Percentiles rank a stretch among this genome's conserved stretches.
Evolutionary conservation across 2,888 invertebrate species (phyloP).

Genomic region (Hirtodrosophila alboralis): DNA sequence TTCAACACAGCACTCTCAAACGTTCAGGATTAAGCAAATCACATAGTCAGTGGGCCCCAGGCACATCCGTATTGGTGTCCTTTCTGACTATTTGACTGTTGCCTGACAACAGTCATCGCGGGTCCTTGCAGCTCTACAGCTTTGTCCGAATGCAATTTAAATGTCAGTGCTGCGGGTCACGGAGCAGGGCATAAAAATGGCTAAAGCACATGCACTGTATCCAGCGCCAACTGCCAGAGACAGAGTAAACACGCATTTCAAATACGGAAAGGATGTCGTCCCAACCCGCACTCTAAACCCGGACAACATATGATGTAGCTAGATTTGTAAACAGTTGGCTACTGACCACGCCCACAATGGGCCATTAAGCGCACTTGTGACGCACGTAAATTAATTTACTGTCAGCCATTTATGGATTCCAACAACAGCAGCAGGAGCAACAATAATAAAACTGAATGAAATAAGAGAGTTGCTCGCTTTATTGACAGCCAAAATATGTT

Average conservation of each 20-base stretch:
- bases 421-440: constrained; percentile 19
- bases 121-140: constrained; percentile 33
- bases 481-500: constrained; percentile 66
- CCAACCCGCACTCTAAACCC: constrained; percentile 1
- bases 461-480: constrained; percentile 42
- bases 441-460: constrained; percentile 21
- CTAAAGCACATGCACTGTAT: constrained; percentile 23
- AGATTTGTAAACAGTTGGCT: constrained; percentile 43
- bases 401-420: constrained; percentile 62
- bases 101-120: constrained; percentile 28
- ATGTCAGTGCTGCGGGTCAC: constrained; percentile 54
- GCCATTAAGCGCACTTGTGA: constrained; percentile 74
- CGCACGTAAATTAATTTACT: constrained; percentile 74
- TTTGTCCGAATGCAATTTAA: constrained; percentile 72
- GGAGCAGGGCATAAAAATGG: constrained; percentile 33
- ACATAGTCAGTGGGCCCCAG: constrained; percentile 49
- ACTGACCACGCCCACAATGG: constrained; percentile 30
- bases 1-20: constrained; percentile 31
- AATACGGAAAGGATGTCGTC: constrained; percentile 43
- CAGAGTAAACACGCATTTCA: constrained; percentile 58
- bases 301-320: constrained; percentile 45
- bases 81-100: constrained; percentile 25
- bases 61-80: constrained; percentile 14
- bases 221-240: constrained; percentile 10
- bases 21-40: constrained; percentile 62